Conservation (phyloP, 2,113 vertebrate genomes). For the Collichthys lucidus region DNA sequence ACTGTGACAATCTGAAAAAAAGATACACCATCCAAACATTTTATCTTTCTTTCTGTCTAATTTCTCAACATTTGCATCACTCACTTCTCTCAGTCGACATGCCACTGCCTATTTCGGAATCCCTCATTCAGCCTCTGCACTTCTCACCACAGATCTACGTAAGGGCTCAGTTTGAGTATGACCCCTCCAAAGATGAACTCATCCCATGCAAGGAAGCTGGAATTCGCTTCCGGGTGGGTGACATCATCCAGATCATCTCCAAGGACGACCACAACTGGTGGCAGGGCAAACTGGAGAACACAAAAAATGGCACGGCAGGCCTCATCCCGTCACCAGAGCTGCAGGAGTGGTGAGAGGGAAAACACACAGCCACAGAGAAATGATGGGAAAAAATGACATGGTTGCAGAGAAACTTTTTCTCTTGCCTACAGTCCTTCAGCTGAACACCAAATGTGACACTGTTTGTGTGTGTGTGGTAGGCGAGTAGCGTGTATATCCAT, state of each 20-base stretch:
- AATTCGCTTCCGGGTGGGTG: conserved; percentile 95
- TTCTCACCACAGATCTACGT: conserved; percentile 92
- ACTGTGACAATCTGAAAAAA: not conserved
- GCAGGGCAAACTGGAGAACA: conserved; percentile 99
- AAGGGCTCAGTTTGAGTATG: conserved; percentile 98
- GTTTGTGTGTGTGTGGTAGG: conserved; percentile 79
- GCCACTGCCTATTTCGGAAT: not conserved
- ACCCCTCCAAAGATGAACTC: conserved; percentile 97
- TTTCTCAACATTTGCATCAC: not conserved
- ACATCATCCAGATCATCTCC: conserved; percentile 99
- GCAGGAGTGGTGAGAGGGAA: conserved; percentile 94
- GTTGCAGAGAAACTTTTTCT: not conserved
- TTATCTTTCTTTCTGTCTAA: not conserved
- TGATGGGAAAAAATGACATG: not conserved
- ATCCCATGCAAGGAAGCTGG: conserved; percentile 99
- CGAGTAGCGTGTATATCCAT: conserved; percentile 98
- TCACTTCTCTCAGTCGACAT: not conserved
- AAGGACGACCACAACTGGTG: conserved; percentile 99
- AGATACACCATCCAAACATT: not conserved
- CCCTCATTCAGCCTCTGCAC: not conserved
- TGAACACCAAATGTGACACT: not conserved
- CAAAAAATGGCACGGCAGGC: conserved; percentile 97
- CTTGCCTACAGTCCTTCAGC: not conserved
- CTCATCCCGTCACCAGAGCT: conserved; percentile 99
- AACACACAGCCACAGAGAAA: not conserved